phyloP scores from a whole-genome alignment of 2,888 invertebrate species.

The Adelognathus sp. region DNA sequence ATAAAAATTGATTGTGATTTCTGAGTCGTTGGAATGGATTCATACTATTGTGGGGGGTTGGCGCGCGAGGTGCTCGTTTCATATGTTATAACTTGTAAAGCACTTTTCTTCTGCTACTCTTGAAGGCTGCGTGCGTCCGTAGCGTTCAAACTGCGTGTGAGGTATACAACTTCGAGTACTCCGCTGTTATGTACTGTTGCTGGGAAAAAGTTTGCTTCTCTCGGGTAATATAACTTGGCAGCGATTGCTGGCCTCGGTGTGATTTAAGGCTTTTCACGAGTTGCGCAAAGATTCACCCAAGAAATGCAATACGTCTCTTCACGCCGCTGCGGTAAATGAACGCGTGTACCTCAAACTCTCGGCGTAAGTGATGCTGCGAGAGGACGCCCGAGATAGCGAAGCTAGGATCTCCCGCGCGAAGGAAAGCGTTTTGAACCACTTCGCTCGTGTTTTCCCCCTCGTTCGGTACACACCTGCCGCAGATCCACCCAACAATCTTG shows the following conservation, averaged over 20 bases:
- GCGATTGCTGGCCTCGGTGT: conserved; percentile 44
- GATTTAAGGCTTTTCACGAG: conserved; percentile 52
- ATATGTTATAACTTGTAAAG: no score
- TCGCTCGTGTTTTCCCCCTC: neutral
- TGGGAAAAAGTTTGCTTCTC: conserved; percentile 36
- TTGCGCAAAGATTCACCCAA: conserved; percentile 25
- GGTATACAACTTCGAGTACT: conserved; percentile 30
- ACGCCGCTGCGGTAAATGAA: conserved; percentile 28
- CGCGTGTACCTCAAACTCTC: neutral
- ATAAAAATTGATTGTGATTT: no score
- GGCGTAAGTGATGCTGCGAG: neutral
- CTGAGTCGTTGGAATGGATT: no score
- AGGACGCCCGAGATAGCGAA: neutral
- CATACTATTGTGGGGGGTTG: no score
- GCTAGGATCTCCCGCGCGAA: conserved; percentile 21
- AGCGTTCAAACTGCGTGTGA: conserved; percentile 30
- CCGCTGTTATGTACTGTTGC: neutral
- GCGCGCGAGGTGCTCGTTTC: no score
- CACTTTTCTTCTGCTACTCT: conserved; percentile 3
- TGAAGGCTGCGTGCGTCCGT: neutral
- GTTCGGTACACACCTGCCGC: conserved; percentile 30
- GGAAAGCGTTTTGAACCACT: conserved; percentile 41
- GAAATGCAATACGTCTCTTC: conserved; percentile 7
- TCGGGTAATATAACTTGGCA: conserved; percentile 46
- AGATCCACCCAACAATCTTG: conserved; percentile 20